A percentile compares a stretch with the other conserved stretches of the same genome.
Conservation (phyloP, 2,888 invertebrate genomes). For the Melipona bicolor region DNA sequence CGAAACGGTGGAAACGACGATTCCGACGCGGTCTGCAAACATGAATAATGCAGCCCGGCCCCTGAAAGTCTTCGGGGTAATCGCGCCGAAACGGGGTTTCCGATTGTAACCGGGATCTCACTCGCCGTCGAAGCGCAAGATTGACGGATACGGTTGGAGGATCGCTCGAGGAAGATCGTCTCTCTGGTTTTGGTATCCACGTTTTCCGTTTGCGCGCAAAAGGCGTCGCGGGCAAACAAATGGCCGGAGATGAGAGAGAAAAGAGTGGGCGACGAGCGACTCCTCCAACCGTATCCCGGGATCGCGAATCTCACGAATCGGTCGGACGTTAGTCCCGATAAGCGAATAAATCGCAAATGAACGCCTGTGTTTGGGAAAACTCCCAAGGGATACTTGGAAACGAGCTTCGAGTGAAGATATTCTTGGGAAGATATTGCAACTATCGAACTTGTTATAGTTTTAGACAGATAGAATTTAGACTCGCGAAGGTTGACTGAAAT, state of each 20-base stretch:
- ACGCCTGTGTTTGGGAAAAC: not conserved
- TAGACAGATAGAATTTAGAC: not conserved
- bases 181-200: not conserved
- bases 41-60: conserved; percentile 57
- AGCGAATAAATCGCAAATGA: conserved; percentile 22
- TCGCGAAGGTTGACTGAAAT: not conserved
- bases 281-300: too few species aligned
- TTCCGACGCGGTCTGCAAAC: conserved; percentile 33
- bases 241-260: not conserved
- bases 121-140: conserved; percentile 38
- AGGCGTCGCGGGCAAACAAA: conserved; percentile 26
- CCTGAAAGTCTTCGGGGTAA: conserved; percentile 55
- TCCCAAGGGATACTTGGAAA: not conserved
- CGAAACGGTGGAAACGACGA: conserved; percentile 27
- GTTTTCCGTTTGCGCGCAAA: not conserved
- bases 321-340: conserved; percentile 10
- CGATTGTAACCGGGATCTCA: conserved; percentile 47
- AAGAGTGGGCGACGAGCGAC: not conserved
- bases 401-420: not conserved
- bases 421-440: not conserved
- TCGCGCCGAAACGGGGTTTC: conserved; percentile 49
- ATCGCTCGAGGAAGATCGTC: conserved; percentile 10
- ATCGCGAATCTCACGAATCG: conserved; percentile 4
- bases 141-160: conserved; percentile 33
- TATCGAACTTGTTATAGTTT: not conserved